These are phyloP conservation scores for Romanogobio albipinnatus DNA, from an alignment of 2,113 vertebrate species.

Conservation along the genomic window DNA sequence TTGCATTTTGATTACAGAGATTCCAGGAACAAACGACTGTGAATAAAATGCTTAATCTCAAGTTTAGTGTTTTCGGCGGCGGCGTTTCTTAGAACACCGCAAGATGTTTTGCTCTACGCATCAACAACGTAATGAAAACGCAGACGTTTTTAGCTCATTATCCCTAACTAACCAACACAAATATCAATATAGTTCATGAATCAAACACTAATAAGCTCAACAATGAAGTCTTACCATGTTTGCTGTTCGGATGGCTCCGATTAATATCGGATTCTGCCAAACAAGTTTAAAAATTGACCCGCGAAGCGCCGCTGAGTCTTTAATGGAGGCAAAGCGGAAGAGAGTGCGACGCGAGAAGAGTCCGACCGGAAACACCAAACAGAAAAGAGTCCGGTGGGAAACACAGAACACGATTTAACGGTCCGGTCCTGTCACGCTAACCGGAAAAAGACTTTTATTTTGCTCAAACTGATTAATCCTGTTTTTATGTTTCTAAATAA, in stretches of 20 bases:
- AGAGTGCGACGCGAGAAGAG: slow-evolving; percentile 50
- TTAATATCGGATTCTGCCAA: slow-evolving; percentile 69
- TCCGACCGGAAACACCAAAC: slow-evolving; percentile 44
- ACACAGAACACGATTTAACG: not conserved
- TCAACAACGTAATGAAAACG: not conserved
- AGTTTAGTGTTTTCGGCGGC: not conserved
- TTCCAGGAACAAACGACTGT: not conserved
- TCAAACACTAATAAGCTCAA: rapidly evolving
- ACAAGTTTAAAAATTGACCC: slow-evolving; percentile 68
- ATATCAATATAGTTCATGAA: rapidly evolving
- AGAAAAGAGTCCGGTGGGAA: slow-evolving; percentile 45
- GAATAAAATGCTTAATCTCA: not conserved
- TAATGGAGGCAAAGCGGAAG: slow-evolving; percentile 67
- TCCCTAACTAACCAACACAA: not conserved
- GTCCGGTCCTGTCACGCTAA: not conserved
- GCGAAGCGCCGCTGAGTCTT: slow-evolving; percentile 67
- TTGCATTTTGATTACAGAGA: not conserved
- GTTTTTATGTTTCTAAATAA: not conserved
- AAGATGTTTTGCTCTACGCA: not conserved
- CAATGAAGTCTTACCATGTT: slow-evolving; percentile 72
- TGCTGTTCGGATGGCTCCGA: slow-evolving; percentile 78
- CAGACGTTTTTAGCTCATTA: not conserved
- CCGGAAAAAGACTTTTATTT: not conserved
- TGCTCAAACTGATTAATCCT: not conserved
- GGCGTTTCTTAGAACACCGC: rapidly evolving